Percentiles rank a stretch among this genome's conserved stretches.
These are phyloP conservation scores for Muricea muricata DNA, from an alignment of 92 coral and sea anemone species.

Conservation along the genomic window DNA sequence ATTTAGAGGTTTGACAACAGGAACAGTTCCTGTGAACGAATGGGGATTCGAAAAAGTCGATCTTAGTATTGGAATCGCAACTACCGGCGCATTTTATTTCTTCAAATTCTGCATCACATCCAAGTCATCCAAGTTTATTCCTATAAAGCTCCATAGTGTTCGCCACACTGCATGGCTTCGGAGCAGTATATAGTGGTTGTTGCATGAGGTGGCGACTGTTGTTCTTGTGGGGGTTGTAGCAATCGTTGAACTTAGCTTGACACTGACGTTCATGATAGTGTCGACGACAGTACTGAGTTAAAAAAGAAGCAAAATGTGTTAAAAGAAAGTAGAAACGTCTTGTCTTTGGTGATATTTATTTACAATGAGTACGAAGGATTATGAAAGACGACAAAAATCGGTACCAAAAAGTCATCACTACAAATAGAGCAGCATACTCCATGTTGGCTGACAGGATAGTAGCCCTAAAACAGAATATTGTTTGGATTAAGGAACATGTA, in stretches of 20 bases:
- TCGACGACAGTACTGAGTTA: background rate
- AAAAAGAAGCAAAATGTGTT: background rate
- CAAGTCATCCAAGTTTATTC: background rate
- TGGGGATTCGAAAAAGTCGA: conserved; percentile 14
- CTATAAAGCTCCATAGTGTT: background rate
- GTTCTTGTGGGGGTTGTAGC: background rate
- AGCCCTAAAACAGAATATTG: conserved; percentile 36
- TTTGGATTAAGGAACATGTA: no score
- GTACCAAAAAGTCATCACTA: background rate
- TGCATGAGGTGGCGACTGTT: no score
- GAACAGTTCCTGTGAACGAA: conserved; percentile 23
- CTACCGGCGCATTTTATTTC: conserved; percentile 16
- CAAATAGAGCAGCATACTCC: conserved; percentile 14
- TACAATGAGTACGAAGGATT: no score
- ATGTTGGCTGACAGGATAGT: background rate
- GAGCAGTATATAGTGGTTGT: background rate
- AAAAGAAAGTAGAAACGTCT: no score
- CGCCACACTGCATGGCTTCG: conserved; percentile 4
- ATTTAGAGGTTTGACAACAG: conserved; percentile 19
- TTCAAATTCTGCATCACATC: background rate
- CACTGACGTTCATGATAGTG: background rate
- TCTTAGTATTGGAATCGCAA: conserved; percentile 2
- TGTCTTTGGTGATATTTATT: no score
- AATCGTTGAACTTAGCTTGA: background rate
- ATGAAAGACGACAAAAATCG: no score